Percentiles rank a stretch among this genome's conserved stretches.
phyloP scores from a whole-genome alignment of 2,888 invertebrate species.

The Phytoseiulus persimilis region DNA sequence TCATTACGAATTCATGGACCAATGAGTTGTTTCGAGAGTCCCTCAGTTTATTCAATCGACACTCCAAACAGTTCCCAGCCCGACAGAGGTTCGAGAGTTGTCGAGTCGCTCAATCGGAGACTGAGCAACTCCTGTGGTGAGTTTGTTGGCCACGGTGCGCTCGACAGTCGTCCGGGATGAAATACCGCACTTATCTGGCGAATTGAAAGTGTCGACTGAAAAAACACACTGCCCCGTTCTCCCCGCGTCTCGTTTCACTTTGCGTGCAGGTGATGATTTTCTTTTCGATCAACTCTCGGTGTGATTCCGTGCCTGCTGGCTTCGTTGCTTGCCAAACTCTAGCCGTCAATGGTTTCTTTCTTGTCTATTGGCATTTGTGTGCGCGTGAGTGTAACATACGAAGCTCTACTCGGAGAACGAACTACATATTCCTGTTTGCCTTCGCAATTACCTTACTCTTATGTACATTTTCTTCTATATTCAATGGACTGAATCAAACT shows the following conservation, averaged over 20 bases:
- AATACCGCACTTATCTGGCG: too few relatives aligned
- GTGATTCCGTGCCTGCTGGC: constrained; percentile 5
- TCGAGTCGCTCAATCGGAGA: too few relatives aligned
- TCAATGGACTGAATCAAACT: neutral
- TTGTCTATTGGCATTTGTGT: neutral
- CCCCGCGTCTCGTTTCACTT: neutral
- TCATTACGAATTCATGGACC: neutral
- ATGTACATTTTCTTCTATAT: constrained; percentile 5
- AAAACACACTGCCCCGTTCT: neutral
- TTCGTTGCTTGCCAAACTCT: neutral
- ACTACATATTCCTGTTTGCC: neutral
- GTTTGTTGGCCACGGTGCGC: too few relatives aligned
- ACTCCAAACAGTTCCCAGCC: neutral
- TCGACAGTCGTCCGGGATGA: too few relatives aligned
- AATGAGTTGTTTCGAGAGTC: neutral
- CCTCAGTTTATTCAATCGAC: neutral
- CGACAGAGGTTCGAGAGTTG: too few relatives aligned
- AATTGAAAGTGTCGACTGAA: neutral
- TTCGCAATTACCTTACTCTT: neutral
- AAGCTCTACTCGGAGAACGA: neutral
- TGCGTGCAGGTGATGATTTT: neutral
- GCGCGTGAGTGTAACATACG: neutral
- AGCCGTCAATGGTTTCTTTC: neutral
- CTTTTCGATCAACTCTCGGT: neutral
- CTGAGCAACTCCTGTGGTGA: too few relatives aligned